Percentiles rank a stretch among this genome's conserved stretches.
phyloP scores from a whole-genome alignment of 1,140 invertebrate species.

The Drosophila serrata region DNA sequence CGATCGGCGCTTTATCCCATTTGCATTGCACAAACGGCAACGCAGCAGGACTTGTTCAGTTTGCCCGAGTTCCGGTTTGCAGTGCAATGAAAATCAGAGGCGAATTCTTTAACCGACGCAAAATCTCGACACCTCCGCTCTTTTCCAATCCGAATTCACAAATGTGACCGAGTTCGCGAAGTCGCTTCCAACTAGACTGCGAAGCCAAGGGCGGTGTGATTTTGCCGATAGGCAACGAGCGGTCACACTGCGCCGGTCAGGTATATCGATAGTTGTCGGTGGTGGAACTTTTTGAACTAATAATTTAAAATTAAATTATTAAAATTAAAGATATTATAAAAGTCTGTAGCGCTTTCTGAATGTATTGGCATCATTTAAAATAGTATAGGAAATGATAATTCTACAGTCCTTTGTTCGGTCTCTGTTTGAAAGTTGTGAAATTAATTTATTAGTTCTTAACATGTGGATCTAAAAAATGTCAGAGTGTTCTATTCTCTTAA shows the following conservation, averaged over 20 bases:
- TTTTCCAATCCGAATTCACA: conserved; percentile 20
- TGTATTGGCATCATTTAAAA: too few relatives aligned
- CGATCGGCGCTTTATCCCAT: conserved; percentile 48
- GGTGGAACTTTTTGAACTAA: not conserved
- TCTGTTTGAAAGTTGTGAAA: not conserved
- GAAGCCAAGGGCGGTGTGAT: not conserved
- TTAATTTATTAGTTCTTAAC: not conserved
- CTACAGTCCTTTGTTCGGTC: too few relatives aligned
- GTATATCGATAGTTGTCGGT: conserved; percentile 3
- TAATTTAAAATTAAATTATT: not conserved
- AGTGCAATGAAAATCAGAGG: conserved; percentile 54
- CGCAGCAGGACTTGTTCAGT: conserved; percentile 53
- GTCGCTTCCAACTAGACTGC: not conserved
- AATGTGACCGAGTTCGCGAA: not conserved
- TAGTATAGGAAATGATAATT: too few relatives aligned
- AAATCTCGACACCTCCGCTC: conserved; percentile 25
- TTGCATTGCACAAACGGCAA: conserved; percentile 66
- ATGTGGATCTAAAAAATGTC: too few relatives aligned
- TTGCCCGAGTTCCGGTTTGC: conserved; percentile 27
- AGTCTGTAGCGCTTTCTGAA: too few relatives aligned
- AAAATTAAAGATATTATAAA: too few relatives aligned
- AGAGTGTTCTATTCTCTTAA: too few relatives aligned
- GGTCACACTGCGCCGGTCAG: not conserved
- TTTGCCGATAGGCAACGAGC: not conserved
- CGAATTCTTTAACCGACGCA: conserved; percentile 31